phyloP scores from a whole-genome alignment of 2,113 vertebrate species.

The Oncorhynchus mykiss region DNA sequence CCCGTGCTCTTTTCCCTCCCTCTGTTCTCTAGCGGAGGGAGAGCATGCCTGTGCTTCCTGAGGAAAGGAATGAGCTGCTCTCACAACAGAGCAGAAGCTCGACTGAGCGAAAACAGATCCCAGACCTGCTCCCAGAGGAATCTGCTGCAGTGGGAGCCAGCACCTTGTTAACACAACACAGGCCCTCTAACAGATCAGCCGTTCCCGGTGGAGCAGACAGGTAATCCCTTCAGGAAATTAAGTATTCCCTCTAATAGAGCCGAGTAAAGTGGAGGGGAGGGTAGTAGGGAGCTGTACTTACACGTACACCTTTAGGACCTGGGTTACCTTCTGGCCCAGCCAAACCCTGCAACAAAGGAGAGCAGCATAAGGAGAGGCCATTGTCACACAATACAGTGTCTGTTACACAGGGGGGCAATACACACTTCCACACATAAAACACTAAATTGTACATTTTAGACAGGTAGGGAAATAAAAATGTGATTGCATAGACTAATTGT shows the following conservation, averaged over 20 bases:
- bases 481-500: neutral
- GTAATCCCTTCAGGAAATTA: no score
- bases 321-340: constrained; percentile 91
- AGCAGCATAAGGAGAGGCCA: constrained; percentile 33
- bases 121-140: constrained; percentile 22
- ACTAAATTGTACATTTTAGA: no score
- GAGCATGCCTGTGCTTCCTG: constrained; percentile 29
- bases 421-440: no score
- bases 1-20: constrained; percentile 28
- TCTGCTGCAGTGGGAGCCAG: neutral
- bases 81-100: constrained; percentile 28
- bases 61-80: constrained; percentile 23
- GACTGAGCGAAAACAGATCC: constrained; percentile 30
- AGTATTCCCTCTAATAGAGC: neutral
- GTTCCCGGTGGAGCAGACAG: neutral
- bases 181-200: neutral
- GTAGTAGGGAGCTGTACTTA: constrained; percentile 74
- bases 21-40: constrained; percentile 11
- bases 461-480: no score
- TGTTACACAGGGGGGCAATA: neutral
- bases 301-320: constrained; percentile 91
- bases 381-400: constrained; percentile 12
- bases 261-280: constrained; percentile 6
- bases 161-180: constrained; percentile 31
- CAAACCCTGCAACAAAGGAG: constrained; percentile 80